Evolutionary conservation across 37 sponge, comb jelly and placozoan species (phyloP).

Genomic region (Cliona cf. orientalis): DNA sequence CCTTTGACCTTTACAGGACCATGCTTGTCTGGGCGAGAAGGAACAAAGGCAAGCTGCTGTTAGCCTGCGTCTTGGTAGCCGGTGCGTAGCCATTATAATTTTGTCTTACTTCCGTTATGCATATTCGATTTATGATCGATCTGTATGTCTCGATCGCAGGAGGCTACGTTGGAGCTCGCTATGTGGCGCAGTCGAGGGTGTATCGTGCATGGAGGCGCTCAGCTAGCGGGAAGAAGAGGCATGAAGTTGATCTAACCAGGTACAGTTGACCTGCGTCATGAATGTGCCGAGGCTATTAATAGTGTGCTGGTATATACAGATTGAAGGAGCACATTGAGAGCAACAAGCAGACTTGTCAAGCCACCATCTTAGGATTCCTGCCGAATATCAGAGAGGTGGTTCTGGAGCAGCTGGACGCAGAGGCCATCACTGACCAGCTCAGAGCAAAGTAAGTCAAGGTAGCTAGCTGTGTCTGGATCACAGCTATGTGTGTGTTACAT

Average conservation of each 20-base stretch:
- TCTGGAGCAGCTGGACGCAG: conserved; percentile 7
- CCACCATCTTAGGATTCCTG: conserved; percentile 3
- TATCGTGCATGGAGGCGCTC: no score
- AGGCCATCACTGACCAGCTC: conserved; percentile 32
- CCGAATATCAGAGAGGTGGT: conserved; percentile 3
- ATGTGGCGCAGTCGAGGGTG: no score
- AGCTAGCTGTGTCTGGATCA: not conserved
- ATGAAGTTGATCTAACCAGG: not conserved
- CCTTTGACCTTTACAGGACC: not conserved
- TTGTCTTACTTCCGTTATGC: not conserved
- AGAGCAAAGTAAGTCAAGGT: conserved; percentile 1
- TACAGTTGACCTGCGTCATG: not conserved
- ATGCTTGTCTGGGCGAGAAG: conserved; percentile 5
- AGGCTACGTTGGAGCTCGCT: conserved; percentile 2
- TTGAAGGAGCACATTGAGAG: conserved; percentile 21
- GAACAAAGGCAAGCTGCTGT: conserved; percentile 3
- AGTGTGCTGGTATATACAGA: conserved; percentile 9
- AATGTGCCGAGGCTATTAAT: not conserved
- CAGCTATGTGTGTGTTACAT: conserved; percentile 1
- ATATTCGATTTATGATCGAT: no score
- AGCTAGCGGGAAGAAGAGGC: no score
- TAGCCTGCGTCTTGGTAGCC: not conserved
- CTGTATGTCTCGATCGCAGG: not conserved
- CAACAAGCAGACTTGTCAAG: conserved; percentile 12
- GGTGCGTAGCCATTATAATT: not conserved